Conservation (phyloP, 2,888 invertebrate genomes). For the Tridacna gigas region DNA sequence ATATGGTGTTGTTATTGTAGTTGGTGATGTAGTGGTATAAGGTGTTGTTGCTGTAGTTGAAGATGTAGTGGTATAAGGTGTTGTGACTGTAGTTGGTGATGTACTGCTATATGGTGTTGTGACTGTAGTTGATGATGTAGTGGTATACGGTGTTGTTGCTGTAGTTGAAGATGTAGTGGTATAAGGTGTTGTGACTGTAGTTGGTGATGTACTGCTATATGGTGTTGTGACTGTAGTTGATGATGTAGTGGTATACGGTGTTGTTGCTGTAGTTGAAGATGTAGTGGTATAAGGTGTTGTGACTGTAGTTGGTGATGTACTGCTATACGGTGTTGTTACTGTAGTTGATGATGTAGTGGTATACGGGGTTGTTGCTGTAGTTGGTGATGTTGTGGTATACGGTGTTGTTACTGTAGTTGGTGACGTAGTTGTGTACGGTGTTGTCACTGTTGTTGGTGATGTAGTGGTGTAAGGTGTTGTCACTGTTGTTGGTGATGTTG, state of each 20-base stretch:
- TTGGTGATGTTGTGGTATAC: neutral
- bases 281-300: neutral
- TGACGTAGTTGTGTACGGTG: neutral
- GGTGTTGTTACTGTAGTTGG: neutral
- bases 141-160: neutral
- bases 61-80: too few species aligned
- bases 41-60: too few species aligned
- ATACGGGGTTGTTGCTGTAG: neutral
- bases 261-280: constrained; percentile 1
- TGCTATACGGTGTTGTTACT: neutral
- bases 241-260: too few species aligned
- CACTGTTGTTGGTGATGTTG: too few species aligned
- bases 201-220: too few species aligned
- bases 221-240: too few species aligned
- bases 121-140: neutral
- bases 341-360: too few species aligned
- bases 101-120: neutral
- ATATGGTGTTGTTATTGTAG: too few species aligned
- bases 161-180: too few species aligned
- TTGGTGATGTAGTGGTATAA: too few species aligned
- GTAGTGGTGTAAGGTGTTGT: too few species aligned
- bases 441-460: neutral
- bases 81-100: neutral
- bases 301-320: neutral
- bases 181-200: too few species aligned